Evolutionary conservation across 2,888 invertebrate species (phyloP).

Genomic region (Harpalus rubripes): DNA sequence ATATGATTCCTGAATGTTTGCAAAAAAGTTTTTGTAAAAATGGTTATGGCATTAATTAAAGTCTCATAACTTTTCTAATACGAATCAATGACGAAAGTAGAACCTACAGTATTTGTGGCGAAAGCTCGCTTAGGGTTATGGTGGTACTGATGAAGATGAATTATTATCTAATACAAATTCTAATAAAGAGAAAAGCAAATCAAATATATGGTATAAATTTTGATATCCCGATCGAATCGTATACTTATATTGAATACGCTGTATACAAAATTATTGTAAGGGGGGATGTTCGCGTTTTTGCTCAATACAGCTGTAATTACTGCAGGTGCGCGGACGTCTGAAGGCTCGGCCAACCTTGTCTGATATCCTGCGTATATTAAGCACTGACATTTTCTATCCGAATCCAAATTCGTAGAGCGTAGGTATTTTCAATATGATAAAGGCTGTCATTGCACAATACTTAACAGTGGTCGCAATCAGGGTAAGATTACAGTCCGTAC

Average conservation of each 20-base stretch:
- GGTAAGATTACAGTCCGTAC: constrained; percentile 64
- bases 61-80: too few species aligned
- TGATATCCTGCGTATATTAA: constrained; percentile 58
- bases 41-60: too few species aligned
- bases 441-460: constrained; percentile 67
- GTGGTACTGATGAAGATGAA: background rate
- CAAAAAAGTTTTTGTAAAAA: too few species aligned
- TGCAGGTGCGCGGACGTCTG: constrained; percentile 23
- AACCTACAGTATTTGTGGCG: too few species aligned
- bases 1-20: too few species aligned
- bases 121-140: too few species aligned
- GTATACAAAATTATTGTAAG: constrained; percentile 66
- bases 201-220: constrained; percentile 66
- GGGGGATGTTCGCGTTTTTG: constrained; percentile 44
- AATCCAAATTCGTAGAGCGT: constrained; percentile 62
- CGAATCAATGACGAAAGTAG: too few species aligned
- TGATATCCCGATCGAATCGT: constrained; percentile 64
- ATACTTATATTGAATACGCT: constrained; percentile 65
- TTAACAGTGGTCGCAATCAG: constrained; percentile 66
- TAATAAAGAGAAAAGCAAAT: constrained; percentile 60
- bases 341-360: constrained; percentile 32
- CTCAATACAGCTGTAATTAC: constrained; percentile 62
- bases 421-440: constrained; percentile 66
- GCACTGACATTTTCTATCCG: constrained; percentile 65
- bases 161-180: constrained; percentile 54